A percentile compares a stretch with the other conserved stretches of the same genome.
Evolutionary conservation across 2,797 vertebrate species (phyloP).

Genomic region (Halcyon leucocephala): DNA sequence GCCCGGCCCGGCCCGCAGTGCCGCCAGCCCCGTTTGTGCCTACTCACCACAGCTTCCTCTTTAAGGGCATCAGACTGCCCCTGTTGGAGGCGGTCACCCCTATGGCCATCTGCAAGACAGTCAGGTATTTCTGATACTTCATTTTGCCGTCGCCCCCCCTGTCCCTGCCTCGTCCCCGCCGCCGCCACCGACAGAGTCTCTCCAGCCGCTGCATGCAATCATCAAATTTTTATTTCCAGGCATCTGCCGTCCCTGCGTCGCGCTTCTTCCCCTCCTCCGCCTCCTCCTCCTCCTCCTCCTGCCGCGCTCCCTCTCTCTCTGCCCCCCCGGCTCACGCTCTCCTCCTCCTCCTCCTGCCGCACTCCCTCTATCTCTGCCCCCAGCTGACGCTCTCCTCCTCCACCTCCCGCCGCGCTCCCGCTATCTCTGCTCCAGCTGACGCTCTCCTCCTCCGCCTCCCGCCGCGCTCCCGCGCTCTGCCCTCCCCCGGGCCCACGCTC

Average conservation of each 20-base stretch:
- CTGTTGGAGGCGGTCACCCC: constrained; percentile 98
- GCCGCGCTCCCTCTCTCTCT: constrained; percentile 57
- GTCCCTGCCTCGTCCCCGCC: constrained; percentile 86
- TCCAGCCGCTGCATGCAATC: constrained; percentile 91
- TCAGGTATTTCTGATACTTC: constrained; percentile 99
- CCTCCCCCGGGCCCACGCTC: constrained; percentile 28
- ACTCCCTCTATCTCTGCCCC: constrained; percentile 32
- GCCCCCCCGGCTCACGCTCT: constrained; percentile 53
- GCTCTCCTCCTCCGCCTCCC: constrained; percentile 24
- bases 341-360: constrained; percentile 59
- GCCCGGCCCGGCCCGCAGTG: neutral
- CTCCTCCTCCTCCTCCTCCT: constrained; percentile 40
- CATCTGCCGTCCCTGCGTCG: constrained; percentile 83
- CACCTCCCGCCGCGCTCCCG: constrained; percentile 60
- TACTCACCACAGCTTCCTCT: constrained; percentile 98
- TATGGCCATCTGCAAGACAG: constrained; percentile 99
- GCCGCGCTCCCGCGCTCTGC: neutral
- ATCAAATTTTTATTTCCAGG: constrained; percentile 88
- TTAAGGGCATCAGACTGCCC: constrained; percentile 95
- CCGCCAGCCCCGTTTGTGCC: constrained; percentile 65
- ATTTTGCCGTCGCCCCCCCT: constrained; percentile 88
- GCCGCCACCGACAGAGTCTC: constrained; percentile 82
- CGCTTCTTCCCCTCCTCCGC: constrained; percentile 53
- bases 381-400: constrained; percentile 71
- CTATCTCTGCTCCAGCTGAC: constrained; percentile 43